Conservation (phyloP, 64 coral and sea anemone genomes). For the Montipora sp. region DNA sequence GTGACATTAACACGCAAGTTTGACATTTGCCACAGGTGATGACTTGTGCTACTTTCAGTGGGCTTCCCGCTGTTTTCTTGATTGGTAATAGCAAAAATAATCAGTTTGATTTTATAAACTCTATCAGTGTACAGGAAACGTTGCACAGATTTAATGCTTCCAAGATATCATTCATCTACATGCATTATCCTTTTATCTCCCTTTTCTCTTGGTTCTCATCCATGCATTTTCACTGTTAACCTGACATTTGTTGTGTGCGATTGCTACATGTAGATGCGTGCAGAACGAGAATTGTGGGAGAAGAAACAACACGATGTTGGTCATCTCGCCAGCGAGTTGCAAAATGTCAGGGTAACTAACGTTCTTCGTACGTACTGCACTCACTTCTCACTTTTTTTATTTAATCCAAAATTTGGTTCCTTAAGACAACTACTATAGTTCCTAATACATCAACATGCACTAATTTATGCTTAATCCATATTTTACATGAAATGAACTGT, state of each 20-base stretch:
- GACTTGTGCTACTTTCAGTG: too few relatives aligned
- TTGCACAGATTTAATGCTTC: too few relatives aligned
- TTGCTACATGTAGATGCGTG: constrained; percentile 93
- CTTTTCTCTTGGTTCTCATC: neutral
- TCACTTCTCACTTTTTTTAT: neutral
- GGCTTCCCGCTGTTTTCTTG: too few relatives aligned
- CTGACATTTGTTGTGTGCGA: constrained; percentile 33
- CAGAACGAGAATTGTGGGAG: constrained; percentile 95
- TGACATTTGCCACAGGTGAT: too few relatives aligned
- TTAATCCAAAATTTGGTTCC: neutral
- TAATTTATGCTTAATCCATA: too few relatives aligned
- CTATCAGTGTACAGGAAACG: too few relatives aligned
- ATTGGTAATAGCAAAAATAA: too few relatives aligned
- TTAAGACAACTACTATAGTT: neutral
- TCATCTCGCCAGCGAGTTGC: constrained; percentile 89
- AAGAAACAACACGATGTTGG: constrained; percentile 92
- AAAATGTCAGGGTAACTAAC: constrained; percentile 88
- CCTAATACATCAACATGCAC: neutral
- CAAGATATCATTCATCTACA: neutral
- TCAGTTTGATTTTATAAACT: too few relatives aligned
- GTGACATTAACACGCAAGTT: too few relatives aligned
- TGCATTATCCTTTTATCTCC: neutral
- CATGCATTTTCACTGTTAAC: constrained; percentile 6
- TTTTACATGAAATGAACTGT: neutral
- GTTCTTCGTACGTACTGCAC: constrained; percentile 12